Percentiles rank a stretch among this genome's conserved stretches.
phyloP scores from a whole-genome alignment of 2,888 invertebrate species.

The Dynastes maya region DNA sequence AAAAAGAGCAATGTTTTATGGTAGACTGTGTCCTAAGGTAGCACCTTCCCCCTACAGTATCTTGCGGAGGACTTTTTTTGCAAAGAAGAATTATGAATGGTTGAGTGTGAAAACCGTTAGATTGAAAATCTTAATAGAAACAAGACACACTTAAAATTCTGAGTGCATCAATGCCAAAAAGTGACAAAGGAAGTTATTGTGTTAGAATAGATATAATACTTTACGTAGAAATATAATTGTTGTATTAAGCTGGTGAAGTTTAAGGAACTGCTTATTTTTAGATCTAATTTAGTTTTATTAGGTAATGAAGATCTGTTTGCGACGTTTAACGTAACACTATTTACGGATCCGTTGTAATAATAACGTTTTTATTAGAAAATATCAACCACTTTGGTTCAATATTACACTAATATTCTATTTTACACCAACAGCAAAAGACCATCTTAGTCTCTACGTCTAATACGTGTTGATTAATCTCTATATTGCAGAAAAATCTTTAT shows the following conservation, averaged over 20 bases:
- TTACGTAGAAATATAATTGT: no score
- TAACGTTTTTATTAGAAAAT: slow-evolving; percentile 3
- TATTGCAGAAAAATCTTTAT: slow-evolving; percentile 8
- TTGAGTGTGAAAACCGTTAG: no score
- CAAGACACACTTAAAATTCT: no score
- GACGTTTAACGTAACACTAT: slow-evolving; percentile 14
- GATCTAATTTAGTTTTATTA: slow-evolving; percentile 18
- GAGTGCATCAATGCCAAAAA: no score
- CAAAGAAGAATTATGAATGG: no score
- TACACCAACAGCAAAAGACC: neutral
- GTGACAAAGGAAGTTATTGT: no score
- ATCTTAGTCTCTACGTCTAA: neutral
- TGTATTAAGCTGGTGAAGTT: neutral
- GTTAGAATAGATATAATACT: no score
- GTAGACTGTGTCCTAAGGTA: no score
- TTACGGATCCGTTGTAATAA: slow-evolving; percentile 8
- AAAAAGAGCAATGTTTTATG: no score
- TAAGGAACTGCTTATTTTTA: neutral
- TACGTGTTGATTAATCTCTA: slow-evolving; percentile 18
- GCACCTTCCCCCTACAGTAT: no score
- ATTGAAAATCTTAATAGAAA: no score
- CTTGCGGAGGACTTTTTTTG: no score
- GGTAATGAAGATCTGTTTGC: neutral
- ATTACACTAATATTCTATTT: slow-evolving; percentile 13
- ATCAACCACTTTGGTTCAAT: neutral